Percentiles rank a stretch among this genome's conserved stretches.
Evolutionary conservation across 2,797 vertebrate genomes (phyloP).

Genomic region (Notoglanidium macrostoma): DNA sequence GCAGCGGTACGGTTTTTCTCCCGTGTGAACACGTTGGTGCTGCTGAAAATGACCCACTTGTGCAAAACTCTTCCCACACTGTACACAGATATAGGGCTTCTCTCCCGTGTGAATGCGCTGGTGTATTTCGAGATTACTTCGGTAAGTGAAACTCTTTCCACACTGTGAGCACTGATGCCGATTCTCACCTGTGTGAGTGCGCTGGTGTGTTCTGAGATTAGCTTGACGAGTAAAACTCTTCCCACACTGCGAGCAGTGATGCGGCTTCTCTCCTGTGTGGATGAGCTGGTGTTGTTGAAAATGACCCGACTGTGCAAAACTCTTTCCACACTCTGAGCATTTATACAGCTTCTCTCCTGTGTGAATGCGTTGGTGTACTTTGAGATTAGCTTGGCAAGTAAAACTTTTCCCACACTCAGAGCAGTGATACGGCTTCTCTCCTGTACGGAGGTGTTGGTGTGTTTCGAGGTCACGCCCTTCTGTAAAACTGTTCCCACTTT

Average conservation of each 20-base stretch:
- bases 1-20: constrained; percentile 18
- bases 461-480: not conserved
- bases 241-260: not conserved
- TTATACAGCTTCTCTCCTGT: constrained; percentile 8
- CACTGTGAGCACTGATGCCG: constrained; percentile 4
- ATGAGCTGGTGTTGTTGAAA: constrained; percentile 14
- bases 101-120: constrained; percentile 17
- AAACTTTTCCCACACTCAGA: not conserved
- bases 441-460: not conserved
- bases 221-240: constrained; percentile 23
- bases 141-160: constrained; percentile 11
- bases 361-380: constrained; percentile 15
- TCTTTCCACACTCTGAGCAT: not conserved
- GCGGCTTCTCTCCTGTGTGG: not conserved
- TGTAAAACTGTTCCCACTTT: not conserved
- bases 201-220: constrained; percentile 17
- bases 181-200: not conserved
- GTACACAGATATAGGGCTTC: constrained; percentile 6
- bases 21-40: not conserved
- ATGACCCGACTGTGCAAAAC: constrained; percentile 17
- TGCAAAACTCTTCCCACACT: constrained; percentile 11
- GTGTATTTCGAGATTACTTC: constrained; percentile 19
- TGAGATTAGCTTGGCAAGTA: constrained; percentile 18
- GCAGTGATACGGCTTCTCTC: not conserved
- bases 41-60: constrained; percentile 1